These are phyloP conservation scores for Thelaira solivaga DNA, from an alignment of 2,888 invertebrate species.

Conservation along the genomic window DNA sequence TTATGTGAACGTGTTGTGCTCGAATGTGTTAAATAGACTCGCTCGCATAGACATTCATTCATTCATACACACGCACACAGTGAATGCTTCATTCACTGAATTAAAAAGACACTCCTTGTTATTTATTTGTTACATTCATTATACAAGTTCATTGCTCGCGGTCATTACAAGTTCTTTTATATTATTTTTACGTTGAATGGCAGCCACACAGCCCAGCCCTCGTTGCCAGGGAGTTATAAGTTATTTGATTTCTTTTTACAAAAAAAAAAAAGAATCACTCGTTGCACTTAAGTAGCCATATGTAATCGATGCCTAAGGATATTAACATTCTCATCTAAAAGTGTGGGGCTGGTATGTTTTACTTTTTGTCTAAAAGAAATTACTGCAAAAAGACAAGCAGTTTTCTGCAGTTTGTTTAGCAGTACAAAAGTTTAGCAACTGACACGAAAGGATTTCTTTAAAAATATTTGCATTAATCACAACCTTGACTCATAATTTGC, in stretches of 20 bases:
- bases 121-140: slow-evolving; percentile 48
- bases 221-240: neutral
- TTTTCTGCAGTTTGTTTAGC: no score
- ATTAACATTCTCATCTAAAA: slow-evolving; percentile 22
- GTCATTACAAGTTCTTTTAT: slow-evolving; percentile 64
- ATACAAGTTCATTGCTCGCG: slow-evolving; percentile 73
- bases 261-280: neutral
- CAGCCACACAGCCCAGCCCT: no score
- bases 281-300: slow-evolving; percentile 18
- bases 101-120: slow-evolving; percentile 64
- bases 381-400: no score
- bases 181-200: slow-evolving; percentile 22
- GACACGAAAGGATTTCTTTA: no score
- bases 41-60: neutral
- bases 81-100: slow-evolving; percentile 55
- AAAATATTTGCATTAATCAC: no score
- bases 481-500: no score
- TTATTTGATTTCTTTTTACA: slow-evolving; percentile 13
- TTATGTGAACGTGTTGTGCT: slow-evolving; percentile 25
- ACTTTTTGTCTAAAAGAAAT: neutral
- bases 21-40: neutral
- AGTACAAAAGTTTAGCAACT: no score
- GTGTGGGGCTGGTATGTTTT: slow-evolving; percentile 22
- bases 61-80: neutral
- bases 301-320: slow-evolving; percentile 27